Evolutionary conservation across 2,797 vertebrate species (phyloP).

Genomic region (Momotus momota): DNA sequence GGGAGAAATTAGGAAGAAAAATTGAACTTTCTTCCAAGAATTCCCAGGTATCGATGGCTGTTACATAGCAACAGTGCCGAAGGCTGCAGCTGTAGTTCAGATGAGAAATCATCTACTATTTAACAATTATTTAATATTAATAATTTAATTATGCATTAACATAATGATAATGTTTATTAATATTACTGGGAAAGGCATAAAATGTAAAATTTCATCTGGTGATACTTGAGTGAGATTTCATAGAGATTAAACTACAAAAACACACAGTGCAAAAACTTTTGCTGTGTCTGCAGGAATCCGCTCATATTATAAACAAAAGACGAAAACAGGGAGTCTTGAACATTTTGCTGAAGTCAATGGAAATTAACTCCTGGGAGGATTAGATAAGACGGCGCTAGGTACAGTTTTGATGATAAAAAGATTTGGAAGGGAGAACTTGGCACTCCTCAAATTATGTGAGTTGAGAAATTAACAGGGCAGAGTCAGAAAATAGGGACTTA

Average conservation of each 20-base stretch:
- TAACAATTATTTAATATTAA: neutral
- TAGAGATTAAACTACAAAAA: neutral
- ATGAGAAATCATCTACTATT: neutral
- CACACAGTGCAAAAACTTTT: neutral
- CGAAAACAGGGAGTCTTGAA: neutral
- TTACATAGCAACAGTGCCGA: neutral
- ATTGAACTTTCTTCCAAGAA: neutral
- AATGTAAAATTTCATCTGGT: neutral
- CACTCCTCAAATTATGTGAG: neutral
- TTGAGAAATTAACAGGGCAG: neutral
- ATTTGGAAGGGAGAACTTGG: neutral
- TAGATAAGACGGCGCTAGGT: neutral
- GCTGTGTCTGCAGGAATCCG: neutral
- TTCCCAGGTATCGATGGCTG: neutral
- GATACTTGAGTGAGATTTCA: neutral
- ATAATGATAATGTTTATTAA: neutral
- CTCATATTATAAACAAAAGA: neutral
- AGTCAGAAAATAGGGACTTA: neutral
- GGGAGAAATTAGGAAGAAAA: neutral
- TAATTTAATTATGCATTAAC: neutral
- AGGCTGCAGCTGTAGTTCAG: neutral
- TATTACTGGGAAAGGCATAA: neutral
- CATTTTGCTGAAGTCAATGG: neutral
- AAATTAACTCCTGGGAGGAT: slow-evolving; percentile 10
- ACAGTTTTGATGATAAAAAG: neutral